Conservation (phyloP, 2,113 vertebrate genomes). For the Leptodactylus fuscus region DNA sequence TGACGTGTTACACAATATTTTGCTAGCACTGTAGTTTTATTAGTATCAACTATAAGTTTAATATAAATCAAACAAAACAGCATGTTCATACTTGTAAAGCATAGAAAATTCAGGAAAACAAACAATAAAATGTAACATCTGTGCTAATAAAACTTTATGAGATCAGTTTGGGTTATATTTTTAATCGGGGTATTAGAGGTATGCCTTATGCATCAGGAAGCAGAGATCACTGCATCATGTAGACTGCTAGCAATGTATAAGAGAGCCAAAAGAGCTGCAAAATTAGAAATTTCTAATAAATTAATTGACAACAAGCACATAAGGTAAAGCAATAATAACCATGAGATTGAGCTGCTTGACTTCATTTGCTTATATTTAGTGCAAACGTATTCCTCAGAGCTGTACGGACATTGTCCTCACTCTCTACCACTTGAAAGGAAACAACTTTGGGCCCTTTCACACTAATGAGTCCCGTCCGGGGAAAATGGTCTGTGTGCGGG, state of each 20-base stretch:
- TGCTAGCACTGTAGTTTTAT: not conserved
- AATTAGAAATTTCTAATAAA: not conserved
- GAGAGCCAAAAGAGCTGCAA: not conserved
- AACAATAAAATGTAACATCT: constrained; percentile 6
- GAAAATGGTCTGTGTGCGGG: too few relatives aligned
- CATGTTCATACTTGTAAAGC: not conserved
- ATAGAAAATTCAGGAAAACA: not conserved
- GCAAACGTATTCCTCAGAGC: too few relatives aligned
- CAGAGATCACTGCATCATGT: not conserved
- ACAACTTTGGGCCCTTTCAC: too few relatives aligned
- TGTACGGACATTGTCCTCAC: too few relatives aligned
- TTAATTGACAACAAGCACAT: not conserved
- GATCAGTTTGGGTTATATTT: not conserved
- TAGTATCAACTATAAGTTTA: not conserved
- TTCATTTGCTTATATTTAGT: too few relatives aligned
- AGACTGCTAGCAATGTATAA: not conserved
- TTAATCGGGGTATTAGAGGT: not conserved
- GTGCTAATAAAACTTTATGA: constrained; percentile 1
- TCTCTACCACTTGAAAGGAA: too few relatives aligned
- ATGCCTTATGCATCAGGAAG: not conserved
- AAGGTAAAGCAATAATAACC: too few relatives aligned
- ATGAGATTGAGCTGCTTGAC: too few relatives aligned
- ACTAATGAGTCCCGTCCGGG: too few relatives aligned
- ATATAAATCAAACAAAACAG: not conserved
- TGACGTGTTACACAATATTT: not conserved